These are phyloP conservation scores for Eumerus sabulonum DNA, from an alignment of 2,888 invertebrate species.

Conservation along the genomic window DNA sequence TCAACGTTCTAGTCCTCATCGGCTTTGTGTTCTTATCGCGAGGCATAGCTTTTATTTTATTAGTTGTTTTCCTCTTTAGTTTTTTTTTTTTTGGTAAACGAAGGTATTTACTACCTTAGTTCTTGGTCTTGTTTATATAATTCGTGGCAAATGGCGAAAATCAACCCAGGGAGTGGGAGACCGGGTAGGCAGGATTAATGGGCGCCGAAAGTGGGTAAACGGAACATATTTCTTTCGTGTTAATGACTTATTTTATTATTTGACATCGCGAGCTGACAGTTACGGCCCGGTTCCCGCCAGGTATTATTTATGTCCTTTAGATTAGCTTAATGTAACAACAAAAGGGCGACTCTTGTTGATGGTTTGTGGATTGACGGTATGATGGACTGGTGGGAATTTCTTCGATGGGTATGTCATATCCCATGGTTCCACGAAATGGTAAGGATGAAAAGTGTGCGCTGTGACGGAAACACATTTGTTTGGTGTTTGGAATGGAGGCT, in stretches of 20 bases:
- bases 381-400: slow-evolving; percentile 48
- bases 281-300: slow-evolving; percentile 53
- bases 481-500: no score
- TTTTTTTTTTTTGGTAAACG: not conserved
- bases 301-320: slow-evolving; percentile 57
- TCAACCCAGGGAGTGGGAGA: no score
- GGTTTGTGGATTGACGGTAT: slow-evolving; percentile 40
- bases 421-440: no score
- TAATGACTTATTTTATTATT: slow-evolving; percentile 68
- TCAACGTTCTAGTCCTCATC: no score
- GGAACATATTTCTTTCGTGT: slow-evolving; percentile 68
- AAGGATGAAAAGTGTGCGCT: no score
- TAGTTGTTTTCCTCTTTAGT: not conserved
- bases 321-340: slow-evolving; percentile 62
- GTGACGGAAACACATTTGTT: no score
- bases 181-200: not conserved
- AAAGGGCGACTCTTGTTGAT: slow-evolving; percentile 63
- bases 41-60: slow-evolving; percentile 34
- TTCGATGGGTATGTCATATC: not conserved
- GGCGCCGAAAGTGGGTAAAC: slow-evolving; percentile 56
- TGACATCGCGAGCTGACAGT: slow-evolving; percentile 62
- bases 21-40: slow-evolving; percentile 26
- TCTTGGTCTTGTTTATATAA: slow-evolving; percentile 60
- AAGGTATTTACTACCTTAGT: slow-evolving; percentile 35
- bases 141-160: slow-evolving; percentile 28